Base-by-base conservation (phyloP, 2,113 vertebrate genomes). In the Chaetodon auriga region DNA sequence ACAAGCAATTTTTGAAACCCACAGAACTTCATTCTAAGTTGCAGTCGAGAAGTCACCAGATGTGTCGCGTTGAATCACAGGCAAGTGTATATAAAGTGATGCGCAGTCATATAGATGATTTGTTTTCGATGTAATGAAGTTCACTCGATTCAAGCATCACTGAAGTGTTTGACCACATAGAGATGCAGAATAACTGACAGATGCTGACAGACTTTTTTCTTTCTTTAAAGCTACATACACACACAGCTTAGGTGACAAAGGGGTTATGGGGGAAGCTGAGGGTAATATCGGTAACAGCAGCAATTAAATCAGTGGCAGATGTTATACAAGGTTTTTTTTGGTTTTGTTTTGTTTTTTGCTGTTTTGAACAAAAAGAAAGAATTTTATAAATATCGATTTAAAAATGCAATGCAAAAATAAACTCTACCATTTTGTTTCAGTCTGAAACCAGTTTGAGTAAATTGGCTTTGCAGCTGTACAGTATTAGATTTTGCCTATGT, bases 401-500 rank as follows among this genome's bases (percentile, higher is more conserved):
- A 46, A 19, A n/a, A 18, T 36, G 16, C 11, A 25, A 23, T 53
- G 10, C 3, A 38, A 19, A 60, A 53, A 38, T 38, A 48, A 65
- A 36, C 12, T 23, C 12, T 13, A 25, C 19, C 51, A 18, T 57
- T 60, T 23, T 15, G 18, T 18, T 48, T 72, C 2, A 69, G 1
- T 23, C n/a, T 65, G 38, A 49, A 60, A 43, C 38, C 58, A 77
- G 45, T 74, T 64, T 53, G 30, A 23, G 38, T 57, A 23, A 75
- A 74, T 74, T 80, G 15, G 64, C 13, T 80, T 75, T 76, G 38
- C 68, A 78, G 18, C 58, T 76, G 81, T 78, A 70, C 73, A 64
- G 58, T 35, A 65, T 75, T 35, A 43, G 30, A 75, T 46, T 12
- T 70, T 57, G 61, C 15, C 55, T 45, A 18, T 83, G 73, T 83